Evolutionary conservation across 2,113 vertebrate species (phyloP), one percentile per base, ranked within the genome.

Genomic region (Amazona guildingii): DNA sequence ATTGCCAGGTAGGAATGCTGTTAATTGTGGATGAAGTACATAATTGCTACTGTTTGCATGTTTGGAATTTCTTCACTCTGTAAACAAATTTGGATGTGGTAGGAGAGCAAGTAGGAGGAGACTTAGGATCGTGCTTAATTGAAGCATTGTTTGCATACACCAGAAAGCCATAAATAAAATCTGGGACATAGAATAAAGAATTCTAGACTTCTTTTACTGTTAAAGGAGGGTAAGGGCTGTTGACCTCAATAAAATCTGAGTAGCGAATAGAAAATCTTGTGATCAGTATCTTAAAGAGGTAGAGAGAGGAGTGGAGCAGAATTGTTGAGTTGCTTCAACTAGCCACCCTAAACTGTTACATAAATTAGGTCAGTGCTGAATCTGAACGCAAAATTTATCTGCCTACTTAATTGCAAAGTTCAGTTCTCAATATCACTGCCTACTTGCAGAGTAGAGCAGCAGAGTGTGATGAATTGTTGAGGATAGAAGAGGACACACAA

Each of bases 401-500:
- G 76, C 61, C 63, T 79, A 12, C 70, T 64, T 86, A 76, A 87
- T 62, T 28, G 54, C 54, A 24, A 86, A 87, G 72, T 90, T 89
- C 54, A 48, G 18, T 76, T 95, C 92, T 96, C 77, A 67, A 54
- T 82, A 59, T 61, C 52, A 2, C 0, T 96, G 61, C 84, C 83
- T 97, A 33, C 94, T 59, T 81, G 43, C 96, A 99, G 99, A 98
- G 98, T 75, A 98, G 98, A 94, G 90, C 97, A 51, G 98, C 97
- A 44, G 98, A 98, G 91, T 99, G 98, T 75, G 98, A 99, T 91
- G 99, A 99, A 83, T 98, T 99, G 4, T 83, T 99, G 81, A 98
- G 99, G 97, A 99, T 99, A 98, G 99, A 99, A 95, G 99, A 99
- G 97, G 99, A 99, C 46, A 20, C 95, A 0, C 98, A 98, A 95